Percentiles rank a stretch among this genome's conserved stretches.
phyloP scores from a whole-genome alignment of 1,140 invertebrate species.

The Notospermus geniculatus region DNA sequence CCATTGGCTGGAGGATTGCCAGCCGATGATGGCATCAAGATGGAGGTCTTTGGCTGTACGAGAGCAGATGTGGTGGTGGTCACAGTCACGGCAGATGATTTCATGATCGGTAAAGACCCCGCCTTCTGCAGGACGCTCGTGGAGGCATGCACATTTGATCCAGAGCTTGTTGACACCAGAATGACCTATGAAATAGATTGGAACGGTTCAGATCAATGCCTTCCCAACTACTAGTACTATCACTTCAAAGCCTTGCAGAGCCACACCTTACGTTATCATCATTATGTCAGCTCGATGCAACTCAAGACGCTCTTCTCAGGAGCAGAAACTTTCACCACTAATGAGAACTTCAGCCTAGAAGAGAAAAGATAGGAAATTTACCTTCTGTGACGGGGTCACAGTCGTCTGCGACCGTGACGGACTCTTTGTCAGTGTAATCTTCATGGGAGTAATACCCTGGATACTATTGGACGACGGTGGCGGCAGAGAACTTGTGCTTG shows the following conservation, averaged over 20 bases:
- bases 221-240: no score
- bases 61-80: background rate
- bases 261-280: no score
- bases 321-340: background rate
- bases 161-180: slow-evolving; percentile 43
- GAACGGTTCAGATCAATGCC: no score
- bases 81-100: slow-evolving; percentile 19
- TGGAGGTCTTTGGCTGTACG: slow-evolving; percentile 25
- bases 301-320: no score
- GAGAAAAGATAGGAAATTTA: slow-evolving; percentile 13
- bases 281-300: no score
- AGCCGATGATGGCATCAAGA: slow-evolving; percentile 30
- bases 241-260: no score
- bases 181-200: no score
- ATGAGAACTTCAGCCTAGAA: no score
- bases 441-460: slow-evolving; percentile 42
- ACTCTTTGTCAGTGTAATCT: slow-evolving; percentile 52
- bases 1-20: slow-evolving; percentile 21
- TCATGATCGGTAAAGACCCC: slow-evolving; percentile 41
- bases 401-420: slow-evolving; percentile 38
- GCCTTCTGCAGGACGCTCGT: slow-evolving; percentile 40
- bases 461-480: slow-evolving; percentile 33
- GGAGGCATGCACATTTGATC: slow-evolving; percentile 25
- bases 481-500: slow-evolving; percentile 31
- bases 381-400: slow-evolving; percentile 46